A percentile compares a stretch with the other conserved stretches of the same genome.
Evolutionary conservation across 2,113 vertebrate genomes (phyloP).

Genomic region (Bos javanicus): DNA sequence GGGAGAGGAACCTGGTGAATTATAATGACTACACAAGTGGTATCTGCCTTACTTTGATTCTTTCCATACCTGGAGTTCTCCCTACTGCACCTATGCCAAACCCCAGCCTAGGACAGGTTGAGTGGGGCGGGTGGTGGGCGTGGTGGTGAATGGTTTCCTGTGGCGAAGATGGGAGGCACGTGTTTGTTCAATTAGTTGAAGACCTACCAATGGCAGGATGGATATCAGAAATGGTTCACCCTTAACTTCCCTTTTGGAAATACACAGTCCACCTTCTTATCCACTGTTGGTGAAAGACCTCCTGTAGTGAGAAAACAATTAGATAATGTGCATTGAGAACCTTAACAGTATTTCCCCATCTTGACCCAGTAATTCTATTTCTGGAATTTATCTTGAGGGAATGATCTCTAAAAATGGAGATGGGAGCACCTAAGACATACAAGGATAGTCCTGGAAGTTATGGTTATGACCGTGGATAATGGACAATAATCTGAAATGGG

Average conservation of each 20-base stretch:
- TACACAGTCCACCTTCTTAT: not conserved
- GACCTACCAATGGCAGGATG: no score
- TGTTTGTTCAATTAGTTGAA: not conserved
- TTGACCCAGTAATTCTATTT: not conserved
- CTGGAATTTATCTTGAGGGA: not conserved
- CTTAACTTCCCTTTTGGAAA: not conserved
- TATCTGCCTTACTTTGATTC: not conserved
- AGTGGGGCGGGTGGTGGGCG: rapidly evolving
- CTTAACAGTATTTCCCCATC: not conserved
- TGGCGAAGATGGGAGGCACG: not conserved
- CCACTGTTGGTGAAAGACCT: not conserved
- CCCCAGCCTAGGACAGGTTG: not conserved
- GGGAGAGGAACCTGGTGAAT: not conserved
- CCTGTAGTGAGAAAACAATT: not conserved
- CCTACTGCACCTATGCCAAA: not conserved
- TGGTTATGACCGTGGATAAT: not conserved
- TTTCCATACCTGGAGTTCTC: not conserved
- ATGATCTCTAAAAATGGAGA: not conserved
- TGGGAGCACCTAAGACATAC: not conserved
- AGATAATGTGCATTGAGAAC: not conserved
- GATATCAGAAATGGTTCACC: not conserved
- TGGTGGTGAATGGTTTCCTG: not conserved
- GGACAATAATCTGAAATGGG: not conserved
- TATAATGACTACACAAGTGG: not conserved
- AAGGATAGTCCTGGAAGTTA: not conserved